A percentile compares a stretch with the other conserved stretches of the same genome.
Evolutionary conservation across 2,113 vertebrate genomes (phyloP).

Genomic region (Scomber scombrus): DNA sequence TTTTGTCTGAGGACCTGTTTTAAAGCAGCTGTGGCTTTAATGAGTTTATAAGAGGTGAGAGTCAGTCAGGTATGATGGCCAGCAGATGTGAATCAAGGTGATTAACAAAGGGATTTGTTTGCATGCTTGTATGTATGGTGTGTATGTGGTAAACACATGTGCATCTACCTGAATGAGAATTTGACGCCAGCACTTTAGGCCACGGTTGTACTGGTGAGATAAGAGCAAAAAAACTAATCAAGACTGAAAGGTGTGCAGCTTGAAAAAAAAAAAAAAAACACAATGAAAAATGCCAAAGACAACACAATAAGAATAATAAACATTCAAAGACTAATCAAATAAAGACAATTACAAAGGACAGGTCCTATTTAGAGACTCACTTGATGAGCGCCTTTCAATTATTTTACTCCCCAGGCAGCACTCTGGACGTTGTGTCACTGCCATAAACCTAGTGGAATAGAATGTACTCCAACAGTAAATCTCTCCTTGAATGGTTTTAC

Average conservation of each 20-base stretch:
- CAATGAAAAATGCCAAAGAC: neutral
- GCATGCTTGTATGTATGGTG: neutral
- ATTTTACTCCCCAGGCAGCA: slow-evolving; percentile 4
- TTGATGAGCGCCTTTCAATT: neutral
- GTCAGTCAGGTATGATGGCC: neutral
- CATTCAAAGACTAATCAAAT: neutral
- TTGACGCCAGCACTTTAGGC: neutral
- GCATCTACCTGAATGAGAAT: neutral
- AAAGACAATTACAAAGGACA: slow-evolving; percentile 16
- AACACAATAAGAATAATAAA: neutral
- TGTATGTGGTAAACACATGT: too few species aligned
- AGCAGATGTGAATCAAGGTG: neutral
- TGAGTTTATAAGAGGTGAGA: too few species aligned
- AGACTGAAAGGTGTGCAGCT: too few species aligned
- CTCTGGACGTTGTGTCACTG: neutral
- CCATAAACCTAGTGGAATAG: neutral
- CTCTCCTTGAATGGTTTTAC: neutral
- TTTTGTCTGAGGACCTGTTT: too few species aligned
- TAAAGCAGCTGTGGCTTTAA: too few species aligned
- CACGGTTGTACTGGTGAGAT: neutral
- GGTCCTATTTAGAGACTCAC: slow-evolving; percentile 2
- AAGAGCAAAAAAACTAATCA: neutral
- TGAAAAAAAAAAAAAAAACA: neutral
- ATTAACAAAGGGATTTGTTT: neutral
- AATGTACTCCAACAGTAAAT: neutral